Conservation (phyloP, 2,113 vertebrate species). For the Zosterops japonicus region DNA sequence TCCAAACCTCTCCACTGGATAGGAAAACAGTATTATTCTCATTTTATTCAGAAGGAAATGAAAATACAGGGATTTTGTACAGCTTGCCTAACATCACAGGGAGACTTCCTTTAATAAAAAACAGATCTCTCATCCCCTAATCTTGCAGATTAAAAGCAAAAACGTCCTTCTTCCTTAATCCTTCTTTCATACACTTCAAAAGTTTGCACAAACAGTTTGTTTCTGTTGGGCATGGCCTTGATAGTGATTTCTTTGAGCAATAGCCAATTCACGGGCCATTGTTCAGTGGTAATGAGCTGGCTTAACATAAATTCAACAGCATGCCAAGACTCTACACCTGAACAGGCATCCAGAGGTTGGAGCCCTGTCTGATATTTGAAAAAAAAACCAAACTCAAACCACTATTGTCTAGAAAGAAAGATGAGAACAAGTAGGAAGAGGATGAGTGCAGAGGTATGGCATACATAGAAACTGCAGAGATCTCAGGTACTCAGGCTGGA, state of each 20-base stretch:
- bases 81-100: not conserved
- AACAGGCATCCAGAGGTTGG: not conserved
- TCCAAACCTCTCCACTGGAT: not conserved
- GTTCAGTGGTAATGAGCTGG: not conserved
- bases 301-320: not conserved
- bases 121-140: not conserved
- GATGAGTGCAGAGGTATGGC: not conserved
- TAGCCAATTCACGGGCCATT: conserved; percentile 9
- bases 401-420: not conserved
- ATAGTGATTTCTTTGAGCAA: conserved; percentile 44
- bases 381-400: not conserved
- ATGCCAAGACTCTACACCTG: not conserved
- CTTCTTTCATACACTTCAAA: not conserved
- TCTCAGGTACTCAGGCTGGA: not conserved
- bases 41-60: conserved; percentile 19
- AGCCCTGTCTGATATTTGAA: not conserved
- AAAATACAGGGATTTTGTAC: not conserved
- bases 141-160: not conserved
- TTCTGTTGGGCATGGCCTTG: conserved; percentile 1
- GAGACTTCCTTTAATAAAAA: conserved; percentile 14
- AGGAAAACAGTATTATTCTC: not conserved
- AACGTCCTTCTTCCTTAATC: conserved; percentile 39
- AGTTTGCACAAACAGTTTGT: not conserved
- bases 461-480: not conserved
- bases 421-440: not conserved